Percentiles rank a stretch among this genome's conserved stretches.
phyloP scores from a whole-genome alignment of 2,113 vertebrate genomes.

The Prunella himalayana region DNA sequence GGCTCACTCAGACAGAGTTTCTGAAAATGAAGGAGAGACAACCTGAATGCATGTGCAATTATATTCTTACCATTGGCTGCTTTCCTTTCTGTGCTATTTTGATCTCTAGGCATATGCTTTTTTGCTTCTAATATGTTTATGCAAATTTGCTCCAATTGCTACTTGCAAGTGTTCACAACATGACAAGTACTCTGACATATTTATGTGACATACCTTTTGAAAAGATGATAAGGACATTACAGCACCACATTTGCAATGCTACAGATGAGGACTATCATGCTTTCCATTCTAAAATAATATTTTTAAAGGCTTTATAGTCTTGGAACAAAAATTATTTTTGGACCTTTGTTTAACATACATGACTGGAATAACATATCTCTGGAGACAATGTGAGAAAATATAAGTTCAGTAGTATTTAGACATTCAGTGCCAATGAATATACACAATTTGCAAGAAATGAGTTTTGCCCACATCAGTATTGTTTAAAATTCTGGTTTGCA shows the following conservation, averaged over 20 bases:
- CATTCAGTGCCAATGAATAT: neutral
- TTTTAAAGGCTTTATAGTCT: neutral
- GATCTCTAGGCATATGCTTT: neutral
- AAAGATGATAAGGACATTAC: slow-evolving; percentile 7
- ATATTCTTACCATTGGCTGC: neutral
- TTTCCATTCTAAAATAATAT: slow-evolving; percentile 3
- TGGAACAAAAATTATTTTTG: slow-evolving; percentile 7
- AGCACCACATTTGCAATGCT: neutral
- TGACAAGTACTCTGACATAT: slow-evolving; percentile 43
- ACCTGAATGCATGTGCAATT: neutral
- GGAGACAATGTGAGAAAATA: neutral
- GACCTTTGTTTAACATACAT: neutral
- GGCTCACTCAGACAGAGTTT: neutral
- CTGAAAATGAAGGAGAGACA: neutral
- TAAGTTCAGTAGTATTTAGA: neutral
- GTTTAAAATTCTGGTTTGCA: neutral
- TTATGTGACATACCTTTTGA: slow-evolving; percentile 47
- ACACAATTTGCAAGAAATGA: neutral
- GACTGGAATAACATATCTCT: neutral
- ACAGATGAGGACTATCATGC: neutral
- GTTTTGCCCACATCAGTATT: neutral
- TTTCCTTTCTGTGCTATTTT: neutral
- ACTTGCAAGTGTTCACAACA: slow-evolving; percentile 43
- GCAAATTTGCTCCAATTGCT: slow-evolving; percentile 51
- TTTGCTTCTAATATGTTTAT: slow-evolving; percentile 23